Base-by-base conservation (phyloP, 2,113 vertebrate species). In the Coreoperca whiteheadi region DNA sequence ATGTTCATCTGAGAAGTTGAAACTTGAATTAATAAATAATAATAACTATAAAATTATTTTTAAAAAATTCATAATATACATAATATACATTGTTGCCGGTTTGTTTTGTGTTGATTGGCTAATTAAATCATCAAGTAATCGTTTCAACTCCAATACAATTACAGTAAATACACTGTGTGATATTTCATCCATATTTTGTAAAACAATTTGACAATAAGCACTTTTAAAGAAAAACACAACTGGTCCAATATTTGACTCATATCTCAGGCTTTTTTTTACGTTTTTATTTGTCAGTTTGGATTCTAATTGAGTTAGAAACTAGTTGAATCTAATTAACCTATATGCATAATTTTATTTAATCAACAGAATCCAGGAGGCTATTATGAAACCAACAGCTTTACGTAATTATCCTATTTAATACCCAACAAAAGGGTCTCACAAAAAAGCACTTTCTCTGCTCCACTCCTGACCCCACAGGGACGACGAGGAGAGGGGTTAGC, bases 361-460 rank as follows among this genome's bases (percentile, higher is more conserved):
- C 63, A 82, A 53, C 68, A 76, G 46, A 60, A 77, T 86, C 63
- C 71, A 46, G 34, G 39, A 84, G 46, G 74, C 59, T 23, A 6
- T 82, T 65, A 83, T 71, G 41, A 81, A 77, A 79, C n/a, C 74
- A 57, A 28, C 32, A 28, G 18, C 32, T 84, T 84, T 74, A 57
- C 53, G 61, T 83, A 84, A 78, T 81, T 57, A 65, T 87, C 60
- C 67, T 25, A 50, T 88, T 87, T 79, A 84, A 64, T 39, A 74
- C 9, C 20, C 16, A 46, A 87, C 59, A 76, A 79, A 85, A 68
- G 23, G 57, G 66, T 68, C n/a, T 67, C 6, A 15, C 23, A 50
- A 54, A 79, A 56, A 1, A 30, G 28, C 51, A 8, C 53, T 51
- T 46, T 48, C 28, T 66, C 12, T 41, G 37, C 50, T 69, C 25